These are phyloP conservation scores for Hemithea aestivaria DNA, from an alignment of 2,888 invertebrate species.

Conservation along the genomic window DNA sequence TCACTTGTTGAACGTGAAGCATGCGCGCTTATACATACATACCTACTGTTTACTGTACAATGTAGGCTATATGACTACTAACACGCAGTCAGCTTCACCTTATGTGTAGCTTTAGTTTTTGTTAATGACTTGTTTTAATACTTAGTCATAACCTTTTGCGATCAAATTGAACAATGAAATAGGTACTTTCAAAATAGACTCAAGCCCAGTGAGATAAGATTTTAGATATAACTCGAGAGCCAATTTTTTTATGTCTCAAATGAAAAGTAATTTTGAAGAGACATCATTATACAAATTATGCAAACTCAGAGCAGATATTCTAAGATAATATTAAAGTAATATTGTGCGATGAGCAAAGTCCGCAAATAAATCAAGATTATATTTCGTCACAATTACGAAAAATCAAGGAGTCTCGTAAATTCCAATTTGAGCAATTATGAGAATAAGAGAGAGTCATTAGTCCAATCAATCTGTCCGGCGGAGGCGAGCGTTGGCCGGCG, in stretches of 20 bases:
- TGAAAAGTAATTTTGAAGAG: too few relatives aligned
- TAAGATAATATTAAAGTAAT: conserved; percentile 10
- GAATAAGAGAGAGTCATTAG: conserved; percentile 72
- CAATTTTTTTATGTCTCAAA: too few relatives aligned
- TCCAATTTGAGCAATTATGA: conserved; percentile 68
- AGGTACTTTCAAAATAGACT: too few relatives aligned
- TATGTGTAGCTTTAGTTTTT: too few relatives aligned
- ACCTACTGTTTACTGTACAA: conserved; percentile 11
- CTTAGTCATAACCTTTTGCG: too few relatives aligned
- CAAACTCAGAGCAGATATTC: too few relatives aligned
- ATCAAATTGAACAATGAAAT: too few relatives aligned
- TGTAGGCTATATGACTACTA: too few relatives aligned
- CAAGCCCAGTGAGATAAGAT: too few relatives aligned
- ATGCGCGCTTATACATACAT: conserved; percentile 35
- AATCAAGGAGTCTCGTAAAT: conserved; percentile 43
- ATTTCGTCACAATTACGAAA: conserved; percentile 49
- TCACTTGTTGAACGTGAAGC: conserved; percentile 71
- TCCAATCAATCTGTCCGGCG: conserved; percentile 55
- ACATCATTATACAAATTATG: neutral
- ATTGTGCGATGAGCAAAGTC: conserved; percentile 40
- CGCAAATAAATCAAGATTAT: conserved; percentile 50
- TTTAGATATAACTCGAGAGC: too few relatives aligned
- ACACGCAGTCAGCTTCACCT: too few relatives aligned
- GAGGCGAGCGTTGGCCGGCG: conserved; percentile 23
- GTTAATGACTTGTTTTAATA: too few relatives aligned